phyloP scores from a whole-genome alignment of 2,113 vertebrate genomes.

The Stigmatopora argus region DNA sequence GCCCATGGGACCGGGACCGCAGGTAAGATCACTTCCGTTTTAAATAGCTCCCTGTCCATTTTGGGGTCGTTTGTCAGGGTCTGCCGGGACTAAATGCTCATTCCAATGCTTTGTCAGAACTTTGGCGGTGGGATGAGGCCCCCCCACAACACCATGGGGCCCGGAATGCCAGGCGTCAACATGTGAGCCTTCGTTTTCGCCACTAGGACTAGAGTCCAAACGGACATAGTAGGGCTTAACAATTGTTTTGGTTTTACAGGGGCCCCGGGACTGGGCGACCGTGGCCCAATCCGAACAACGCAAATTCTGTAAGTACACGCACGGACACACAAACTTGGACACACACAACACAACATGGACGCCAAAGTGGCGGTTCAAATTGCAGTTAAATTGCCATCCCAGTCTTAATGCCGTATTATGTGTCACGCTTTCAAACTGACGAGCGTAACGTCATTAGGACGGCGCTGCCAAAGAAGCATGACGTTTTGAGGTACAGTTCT shows the following conservation, averaged over 20 bases:
- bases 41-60: too few species aligned
- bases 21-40: conserved; percentile 70
- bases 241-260: conserved; percentile 63
- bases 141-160: conserved; percentile 95
- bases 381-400: conserved; percentile 31
- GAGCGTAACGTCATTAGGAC: conserved; percentile 49
- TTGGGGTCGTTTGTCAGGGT: too few species aligned
- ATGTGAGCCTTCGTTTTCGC: conserved; percentile 77
- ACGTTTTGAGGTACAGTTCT: conserved; percentile 43
- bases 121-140: conserved; percentile 97
- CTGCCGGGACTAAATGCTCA: neutral
- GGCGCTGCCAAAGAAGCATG: conserved; percentile 50
- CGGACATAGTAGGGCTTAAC: neutral
- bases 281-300: conserved; percentile 96
- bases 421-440: conserved; percentile 53
- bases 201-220: neutral
- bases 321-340: conserved; percentile 5
- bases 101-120: conserved; percentile 73
- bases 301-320: conserved; percentile 88
- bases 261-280: conserved; percentile 88
- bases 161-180: conserved; percentile 97
- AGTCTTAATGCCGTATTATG: conserved; percentile 51
- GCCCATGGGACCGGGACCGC: conserved; percentile 93
- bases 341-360: neutral
- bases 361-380: conserved; percentile 29